phyloP scores from a whole-genome alignment of 2,888 invertebrate genomes.

The Drosophila fulvimacula region DNA sequence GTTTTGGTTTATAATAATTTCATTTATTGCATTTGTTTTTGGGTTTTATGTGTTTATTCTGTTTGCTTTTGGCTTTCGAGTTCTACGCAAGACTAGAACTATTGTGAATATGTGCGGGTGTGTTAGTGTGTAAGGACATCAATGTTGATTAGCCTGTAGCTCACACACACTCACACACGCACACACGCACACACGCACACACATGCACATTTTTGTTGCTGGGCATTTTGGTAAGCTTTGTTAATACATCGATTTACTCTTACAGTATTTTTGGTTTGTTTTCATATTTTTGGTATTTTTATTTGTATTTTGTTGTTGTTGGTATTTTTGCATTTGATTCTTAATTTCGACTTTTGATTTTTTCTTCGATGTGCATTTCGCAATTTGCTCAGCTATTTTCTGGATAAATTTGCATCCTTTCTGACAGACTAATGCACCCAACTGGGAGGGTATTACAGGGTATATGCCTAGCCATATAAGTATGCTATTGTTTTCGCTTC shows the following conservation, averaged over 20 bases:
- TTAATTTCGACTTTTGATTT: constrained; percentile 55
- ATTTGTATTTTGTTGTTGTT: not conserved
- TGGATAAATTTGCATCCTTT: constrained; percentile 2
- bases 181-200: constrained; percentile 14
- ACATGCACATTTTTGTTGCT: constrained; percentile 3
- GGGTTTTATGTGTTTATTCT: constrained; percentile 19
- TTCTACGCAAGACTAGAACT: constrained; percentile 42
- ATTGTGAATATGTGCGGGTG: constrained; percentile 8
- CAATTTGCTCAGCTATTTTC: constrained; percentile 33
- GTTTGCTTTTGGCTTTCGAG: constrained; percentile 35
- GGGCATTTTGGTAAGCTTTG: constrained; percentile 37
- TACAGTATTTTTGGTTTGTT: not conserved
- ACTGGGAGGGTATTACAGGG: not conserved
- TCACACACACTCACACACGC: not conserved
- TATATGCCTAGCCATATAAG: not conserved
- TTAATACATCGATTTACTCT: constrained; percentile 18
- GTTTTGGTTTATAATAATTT: constrained; percentile 45
- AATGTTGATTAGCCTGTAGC: constrained; percentile 16
- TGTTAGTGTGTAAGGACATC: not conserved
- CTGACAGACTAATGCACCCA: not conserved
- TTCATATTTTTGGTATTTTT: not conserved
- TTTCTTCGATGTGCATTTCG: constrained; percentile 43
- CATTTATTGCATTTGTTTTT: constrained; percentile 51
- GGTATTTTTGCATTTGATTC: constrained; percentile 31
- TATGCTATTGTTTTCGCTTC: constrained; percentile 1